Conservation (phyloP, 2,888 invertebrate genomes). For the Lepidocyrtinus sp. region DNA sequence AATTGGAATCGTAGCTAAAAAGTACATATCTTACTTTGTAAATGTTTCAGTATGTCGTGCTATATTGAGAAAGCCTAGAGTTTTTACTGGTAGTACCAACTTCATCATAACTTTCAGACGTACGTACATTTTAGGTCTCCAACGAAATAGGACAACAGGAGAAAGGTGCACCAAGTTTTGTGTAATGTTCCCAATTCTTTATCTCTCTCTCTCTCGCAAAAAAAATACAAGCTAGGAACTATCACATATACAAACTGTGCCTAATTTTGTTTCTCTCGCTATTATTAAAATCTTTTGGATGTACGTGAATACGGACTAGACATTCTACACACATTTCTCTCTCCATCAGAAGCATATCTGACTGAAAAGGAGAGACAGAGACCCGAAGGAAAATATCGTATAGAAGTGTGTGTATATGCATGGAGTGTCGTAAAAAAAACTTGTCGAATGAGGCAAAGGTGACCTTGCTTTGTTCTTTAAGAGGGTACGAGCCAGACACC, state of each 20-base stretch:
- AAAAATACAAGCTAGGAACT: neutral
- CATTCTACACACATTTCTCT: neutral
- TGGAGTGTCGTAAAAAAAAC: neutral
- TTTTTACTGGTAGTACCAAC: neutral
- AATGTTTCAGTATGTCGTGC: neutral
- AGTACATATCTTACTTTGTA: neutral
- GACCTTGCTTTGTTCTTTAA: slow-evolving; percentile 51
- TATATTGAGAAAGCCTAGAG: neutral
- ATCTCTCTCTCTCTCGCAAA: slow-evolving; percentile 18
- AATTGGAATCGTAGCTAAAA: neutral
- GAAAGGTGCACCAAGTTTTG: slow-evolving; percentile 40
- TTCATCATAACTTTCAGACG: neutral
- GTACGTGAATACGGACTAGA: neutral
- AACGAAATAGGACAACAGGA: slow-evolving; percentile 36
- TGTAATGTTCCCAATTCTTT: slow-evolving; percentile 11
- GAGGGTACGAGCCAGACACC: neutral
- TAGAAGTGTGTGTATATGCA: neutral
- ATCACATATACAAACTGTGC: neutral
- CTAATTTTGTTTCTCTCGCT: neutral
- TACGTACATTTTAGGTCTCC: slow-evolving; percentile 2
- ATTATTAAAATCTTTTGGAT: neutral
- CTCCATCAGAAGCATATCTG: neutral
- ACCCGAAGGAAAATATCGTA: neutral
- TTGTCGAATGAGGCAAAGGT: slow-evolving; percentile 48
- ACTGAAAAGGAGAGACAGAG: neutral